Base-by-base conservation (phyloP, 1,140 invertebrate genomes). In the Holcopasites calliopsidis region DNA sequence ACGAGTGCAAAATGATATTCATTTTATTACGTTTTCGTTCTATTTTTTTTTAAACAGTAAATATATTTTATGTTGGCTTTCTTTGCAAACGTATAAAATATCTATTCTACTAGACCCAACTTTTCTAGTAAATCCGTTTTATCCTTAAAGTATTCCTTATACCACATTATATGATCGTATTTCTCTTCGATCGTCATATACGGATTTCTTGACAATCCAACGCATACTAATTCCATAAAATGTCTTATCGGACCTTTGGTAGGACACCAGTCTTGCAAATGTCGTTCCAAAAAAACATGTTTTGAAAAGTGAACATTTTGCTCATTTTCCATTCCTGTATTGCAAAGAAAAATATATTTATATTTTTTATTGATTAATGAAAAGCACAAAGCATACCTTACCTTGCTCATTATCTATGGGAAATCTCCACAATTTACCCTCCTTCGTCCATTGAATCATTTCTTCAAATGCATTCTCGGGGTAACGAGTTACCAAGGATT, bases 331-430 rank as follows among this genome's bases (percentile, higher is more conserved):
- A 97, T 88, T 75, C 95, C 96, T 97, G 92, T 23, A 21, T 18
- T 38, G 54, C 44, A 92, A 73, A 62, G 79, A 40, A 69, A 78
- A 38, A 40, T 11, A 44, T 8, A 5, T 26, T 1, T 4, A 10
- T 18, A 21, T 1, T 26, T 13, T 10, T 49, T 31, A 1, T 23
- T 13, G 4, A 42, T 26, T 0, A n/a, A 50, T 57, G n/a, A n/a
- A n/a, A n/a, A n/a, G n/a, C n/a, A n/a, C n/a, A n/a, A n/a, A n/a
- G n/a, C n/a, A n/a, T n/a, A n/a, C 18, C 6, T 42, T 92, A 97
- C 97, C 98, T 94, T 97, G 95, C 92, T 99, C 98, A 93, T 99
- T 99, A 90, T 99, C 93, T 72, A 99, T 98, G 13, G 99, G 99
- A 90, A 99, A 99, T 64, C 96, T 95, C 98, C 98, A 99, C 10